phyloP scores from a whole-genome alignment of 2,888 invertebrate species.

The Mylabris sibirica region DNA sequence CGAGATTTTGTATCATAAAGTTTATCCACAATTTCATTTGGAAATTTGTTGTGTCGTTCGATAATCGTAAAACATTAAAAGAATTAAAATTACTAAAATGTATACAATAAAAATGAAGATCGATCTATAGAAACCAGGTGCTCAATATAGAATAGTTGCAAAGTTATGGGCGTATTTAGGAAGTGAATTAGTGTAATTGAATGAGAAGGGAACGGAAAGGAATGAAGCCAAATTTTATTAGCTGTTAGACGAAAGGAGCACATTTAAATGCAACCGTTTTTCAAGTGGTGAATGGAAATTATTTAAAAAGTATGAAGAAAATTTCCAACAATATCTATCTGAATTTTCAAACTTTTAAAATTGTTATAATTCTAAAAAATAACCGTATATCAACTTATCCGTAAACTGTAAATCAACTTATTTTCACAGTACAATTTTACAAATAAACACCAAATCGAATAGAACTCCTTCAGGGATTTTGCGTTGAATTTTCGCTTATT shows the following conservation, averaged over 20 bases:
- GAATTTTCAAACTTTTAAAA: neutral
- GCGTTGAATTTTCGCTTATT: neutral
- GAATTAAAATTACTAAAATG: neutral
- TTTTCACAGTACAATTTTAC: too few relatives aligned
- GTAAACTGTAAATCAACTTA: neutral
- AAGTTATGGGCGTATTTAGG: constrained; percentile 13
- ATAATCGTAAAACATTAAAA: neutral
- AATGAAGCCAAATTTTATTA: constrained; percentile 7
- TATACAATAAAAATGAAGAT: neutral
- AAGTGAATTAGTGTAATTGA: constrained; percentile 12
- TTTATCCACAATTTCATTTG: neutral
- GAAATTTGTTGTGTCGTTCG: neutral
- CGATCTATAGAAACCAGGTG: constrained; percentile 2
- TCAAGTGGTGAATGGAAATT: neutral
- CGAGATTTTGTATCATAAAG: neutral
- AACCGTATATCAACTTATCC: neutral
- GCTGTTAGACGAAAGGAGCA: constrained; percentile 10
- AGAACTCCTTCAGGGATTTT: neutral
- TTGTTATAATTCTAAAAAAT: neutral
- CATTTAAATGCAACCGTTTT: constrained; percentile 9
- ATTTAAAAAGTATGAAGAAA: neutral
- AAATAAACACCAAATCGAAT: neutral
- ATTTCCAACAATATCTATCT: neutral
- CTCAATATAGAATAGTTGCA: constrained; percentile 2
- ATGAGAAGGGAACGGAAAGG: constrained; percentile 1